Evolutionary conservation across 2,888 invertebrate genomes (phyloP).

Genomic region (Asteroscopus sphinx): DNA sequence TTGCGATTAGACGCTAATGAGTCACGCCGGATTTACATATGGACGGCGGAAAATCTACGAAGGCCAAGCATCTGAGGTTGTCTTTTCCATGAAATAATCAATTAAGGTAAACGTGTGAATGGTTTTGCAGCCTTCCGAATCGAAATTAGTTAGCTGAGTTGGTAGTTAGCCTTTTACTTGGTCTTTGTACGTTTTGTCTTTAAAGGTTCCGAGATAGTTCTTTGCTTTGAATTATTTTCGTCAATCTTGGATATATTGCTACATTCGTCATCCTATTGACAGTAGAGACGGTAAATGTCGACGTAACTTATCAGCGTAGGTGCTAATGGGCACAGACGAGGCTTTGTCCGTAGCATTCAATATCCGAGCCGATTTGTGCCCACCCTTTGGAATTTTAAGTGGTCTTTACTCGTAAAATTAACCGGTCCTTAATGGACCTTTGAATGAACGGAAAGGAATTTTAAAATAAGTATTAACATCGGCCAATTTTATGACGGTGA

Average conservation of each 20-base stretch:
- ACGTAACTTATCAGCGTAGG: conserved; percentile 72
- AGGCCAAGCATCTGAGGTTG: conserved; percentile 56
- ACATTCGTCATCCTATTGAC: conserved; percentile 69
- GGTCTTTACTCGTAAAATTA: conserved; percentile 76
- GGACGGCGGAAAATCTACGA: conserved; percentile 68
- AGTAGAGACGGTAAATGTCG: conserved; percentile 68
- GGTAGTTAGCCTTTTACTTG: conserved; percentile 2
- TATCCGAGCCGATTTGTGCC: conserved; percentile 81
- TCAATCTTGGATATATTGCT: conserved; percentile 30
- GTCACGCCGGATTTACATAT: conserved; percentile 76
- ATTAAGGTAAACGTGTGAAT: conserved; percentile 58
- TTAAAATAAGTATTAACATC: conserved; percentile 71
- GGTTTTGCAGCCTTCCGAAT: conserved; percentile 34
- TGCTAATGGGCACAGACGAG: conserved; percentile 78
- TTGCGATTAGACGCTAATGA: conserved; percentile 71
- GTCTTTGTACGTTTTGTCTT: not conserved
- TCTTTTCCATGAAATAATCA: conserved; percentile 66
- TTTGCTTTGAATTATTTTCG: conserved; percentile 5
- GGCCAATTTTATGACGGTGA: conserved; percentile 64
- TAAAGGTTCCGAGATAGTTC: not conserved
- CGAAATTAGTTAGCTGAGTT: conserved; percentile 31
- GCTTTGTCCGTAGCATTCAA: conserved; percentile 75
- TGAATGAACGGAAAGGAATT: conserved; percentile 74
- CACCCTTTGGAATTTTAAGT: conserved; percentile 76
- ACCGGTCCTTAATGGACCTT: conserved; percentile 75